Base-by-base conservation (phyloP, 2,797 vertebrate genomes). In the Notamacropus eugenii region DNA sequence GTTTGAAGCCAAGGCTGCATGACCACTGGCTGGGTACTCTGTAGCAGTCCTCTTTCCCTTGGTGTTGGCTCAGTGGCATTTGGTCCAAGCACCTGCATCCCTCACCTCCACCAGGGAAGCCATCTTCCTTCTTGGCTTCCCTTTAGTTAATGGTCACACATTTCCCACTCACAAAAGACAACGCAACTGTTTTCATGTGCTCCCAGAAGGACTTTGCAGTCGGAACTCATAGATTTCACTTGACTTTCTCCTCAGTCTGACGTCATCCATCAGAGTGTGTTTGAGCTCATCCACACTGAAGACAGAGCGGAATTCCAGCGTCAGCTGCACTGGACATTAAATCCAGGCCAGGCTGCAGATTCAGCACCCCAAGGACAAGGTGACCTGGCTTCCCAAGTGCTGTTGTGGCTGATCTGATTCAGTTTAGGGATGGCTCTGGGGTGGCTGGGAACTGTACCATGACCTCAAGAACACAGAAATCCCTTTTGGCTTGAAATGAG, bases 251-350 rank as follows among this genome's bases (percentile, higher is more conserved):
- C 97, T 93, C 95, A 99, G 99, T 99, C 99, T 87, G 99, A 99
- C 97, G 98, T 99, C 94, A 99, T 99, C 98, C 99, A 99, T 97
- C 99, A 99, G 98, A 99, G 99, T 74, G 99, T 99, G 3, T 99
- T 99, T 97, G 99, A 99, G 97, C 98, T 99, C 93, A 99, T 99
- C 97, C 99, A 99, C 58, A 99, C 99, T 0, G 99, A 99, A 97
- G 99, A 99, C 96, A 98, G 99, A 92, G 98, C 98, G 90, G 99
- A 99, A 97, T 99, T 99, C 98, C 99, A 99, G 40, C 98, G 98
- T 62, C 99, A 99, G 95, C 98, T 99, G n/a, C 99, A 99, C 4
- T 99, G 99, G 99, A 98, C 99, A 5, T 98, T 99, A 93, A 99
- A 99, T 91, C 99, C 99, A 92, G 34, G 96, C 5, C 98, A 98